Conservation (phyloP, 2,113 vertebrate species). For the Pao palembangensis region DNA sequence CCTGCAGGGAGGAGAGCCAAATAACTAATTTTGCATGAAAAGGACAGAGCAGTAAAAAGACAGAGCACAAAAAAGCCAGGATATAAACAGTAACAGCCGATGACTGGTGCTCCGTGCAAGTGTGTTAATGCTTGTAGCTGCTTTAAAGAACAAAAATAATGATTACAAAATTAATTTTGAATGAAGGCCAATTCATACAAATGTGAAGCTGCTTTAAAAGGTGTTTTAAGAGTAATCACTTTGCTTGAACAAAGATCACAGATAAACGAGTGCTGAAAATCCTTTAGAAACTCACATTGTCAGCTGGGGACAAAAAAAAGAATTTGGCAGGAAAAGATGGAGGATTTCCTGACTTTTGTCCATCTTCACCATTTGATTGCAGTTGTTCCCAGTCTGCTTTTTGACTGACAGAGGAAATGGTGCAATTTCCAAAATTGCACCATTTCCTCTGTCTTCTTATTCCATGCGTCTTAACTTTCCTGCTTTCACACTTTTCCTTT, state of each 20-base stretch:
- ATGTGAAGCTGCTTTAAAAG: too few species aligned
- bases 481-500: neutral
- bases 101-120: neutral
- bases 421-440: conserved; percentile 1
- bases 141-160: neutral
- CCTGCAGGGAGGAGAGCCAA: conserved; percentile 41
- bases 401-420: conserved; percentile 9
- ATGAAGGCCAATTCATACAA: too few species aligned
- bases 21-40: too few species aligned
- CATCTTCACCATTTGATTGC: neutral
- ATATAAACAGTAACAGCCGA: too few species aligned
- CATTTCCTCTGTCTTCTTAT: neutral
- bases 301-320: neutral
- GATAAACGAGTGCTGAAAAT: too few species aligned
- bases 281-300: too few species aligned
- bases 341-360: neutral
- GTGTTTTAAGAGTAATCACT: too few species aligned
- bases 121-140: neutral
- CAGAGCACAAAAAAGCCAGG: too few species aligned
- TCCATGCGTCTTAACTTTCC: neutral
- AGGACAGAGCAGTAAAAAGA: too few species aligned
- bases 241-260: too few species aligned
- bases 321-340: neutral
- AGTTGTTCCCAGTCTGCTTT: neutral
- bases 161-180: too few species aligned